Evolutionary conservation across 2,113 vertebrate genomes (phyloP).

Genomic region (Anthoscopus minutus): DNA sequence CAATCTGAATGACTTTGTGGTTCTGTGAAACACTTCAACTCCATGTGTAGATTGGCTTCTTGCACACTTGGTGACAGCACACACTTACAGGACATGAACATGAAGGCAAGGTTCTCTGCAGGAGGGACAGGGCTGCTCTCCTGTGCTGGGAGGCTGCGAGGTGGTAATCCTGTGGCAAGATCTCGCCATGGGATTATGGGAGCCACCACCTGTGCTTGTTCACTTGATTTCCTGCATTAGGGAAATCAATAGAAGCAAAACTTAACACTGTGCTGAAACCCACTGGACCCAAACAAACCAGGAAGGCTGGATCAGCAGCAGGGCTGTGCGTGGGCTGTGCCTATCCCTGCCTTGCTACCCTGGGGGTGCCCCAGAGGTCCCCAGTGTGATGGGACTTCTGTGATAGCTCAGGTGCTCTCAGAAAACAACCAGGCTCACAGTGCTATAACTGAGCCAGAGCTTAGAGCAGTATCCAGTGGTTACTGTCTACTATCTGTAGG

Average conservation of each 20-base stretch:
- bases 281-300: neutral
- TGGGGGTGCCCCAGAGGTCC: neutral
- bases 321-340: too few species aligned
- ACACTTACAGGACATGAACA: neutral
- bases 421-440: neutral
- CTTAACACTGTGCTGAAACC: neutral
- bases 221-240: too few species aligned
- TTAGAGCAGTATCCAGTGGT: neutral
- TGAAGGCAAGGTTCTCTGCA: rapidly evolving
- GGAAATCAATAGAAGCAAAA: neutral
- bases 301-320: rapidly evolving
- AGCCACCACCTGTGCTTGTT: rapidly evolving
- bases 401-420: too few species aligned
- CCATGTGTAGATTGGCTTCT: rapidly evolving
- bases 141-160: neutral
- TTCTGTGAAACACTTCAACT: neutral
- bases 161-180: neutral
- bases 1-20: neutral
- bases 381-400: too few species aligned
- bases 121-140: neutral
- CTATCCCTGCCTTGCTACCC: rapidly evolving
- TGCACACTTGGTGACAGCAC: neutral
- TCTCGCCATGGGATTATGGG: rapidly evolving
- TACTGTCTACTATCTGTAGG: too few species aligned
- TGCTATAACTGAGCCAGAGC: neutral